Evolutionary conservation across 2,888 invertebrate genomes (phyloP), one percentile per base, ranked within the genome.

Genomic region (Lepidocyrtinus sp.): DNA sequence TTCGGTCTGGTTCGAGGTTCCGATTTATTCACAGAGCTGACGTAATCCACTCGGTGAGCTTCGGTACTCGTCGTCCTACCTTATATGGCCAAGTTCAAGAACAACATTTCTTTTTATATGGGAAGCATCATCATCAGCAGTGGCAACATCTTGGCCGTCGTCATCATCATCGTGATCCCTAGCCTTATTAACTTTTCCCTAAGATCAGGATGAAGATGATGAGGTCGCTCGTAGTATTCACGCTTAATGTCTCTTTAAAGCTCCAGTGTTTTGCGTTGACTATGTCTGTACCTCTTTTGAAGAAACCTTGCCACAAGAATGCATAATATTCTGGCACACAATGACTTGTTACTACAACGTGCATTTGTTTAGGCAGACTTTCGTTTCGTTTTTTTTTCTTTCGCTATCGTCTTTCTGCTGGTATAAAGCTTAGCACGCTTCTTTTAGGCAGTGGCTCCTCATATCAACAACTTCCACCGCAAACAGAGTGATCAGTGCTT

Each of bases 21-120:
- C 81, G 83, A 81, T 83, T 84, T 86, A 85, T 85, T 85, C 85
- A 82, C 78, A 83, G 84, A 83, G 85, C 83, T 86, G 84, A 86
- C 86, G 86, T 86, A 85, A 85, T 82, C 79, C 82, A 74, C 81
- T 87, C 87, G 87, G 87, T 82, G 83, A 84, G 85, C 84, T 85
- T 87, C 87, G 87, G 87, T 84, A 83, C 83, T 83, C 82, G 82
- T 85, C 85, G 85, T 85, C 84, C 82, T 84, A 77, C 87, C 87
- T 84, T 87, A 87, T 87, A 86, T 86, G 87, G 87, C 84, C 85
- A 87, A 87, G 86, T 86, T 86, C 83, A 85, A 84, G 86, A 85
- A 83, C 85, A 84, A 82, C 85, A 84, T 82, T 77, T 82, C 83
- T 82, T 75, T 78, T 72, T 75, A 67, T 75, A 81, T 68, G 73